Evolutionary conservation across 92 coral and sea anemone species (phyloP).

Genomic region (Palythoa grandis): DNA sequence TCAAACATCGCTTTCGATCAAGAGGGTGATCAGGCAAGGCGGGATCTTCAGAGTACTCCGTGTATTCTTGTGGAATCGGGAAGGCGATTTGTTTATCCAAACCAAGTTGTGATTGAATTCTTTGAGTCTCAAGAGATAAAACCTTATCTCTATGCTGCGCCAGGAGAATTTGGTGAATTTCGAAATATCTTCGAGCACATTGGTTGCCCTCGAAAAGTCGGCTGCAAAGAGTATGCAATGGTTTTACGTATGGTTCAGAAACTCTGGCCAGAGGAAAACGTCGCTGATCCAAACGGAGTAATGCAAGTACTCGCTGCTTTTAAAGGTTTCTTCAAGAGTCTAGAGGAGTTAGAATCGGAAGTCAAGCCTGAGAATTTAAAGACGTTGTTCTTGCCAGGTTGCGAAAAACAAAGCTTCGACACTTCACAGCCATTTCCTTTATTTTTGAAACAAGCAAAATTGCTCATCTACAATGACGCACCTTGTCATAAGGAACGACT

Average conservation of each 20-base stretch:
- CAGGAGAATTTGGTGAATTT: conserved; percentile 54
- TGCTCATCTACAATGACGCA: no score
- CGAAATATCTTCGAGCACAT: conserved; percentile 50
- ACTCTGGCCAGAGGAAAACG: conserved; percentile 28
- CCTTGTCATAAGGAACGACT: no score
- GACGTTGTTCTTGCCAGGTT: no score
- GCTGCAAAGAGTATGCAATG: conserved; percentile 64
- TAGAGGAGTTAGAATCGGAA: no score
- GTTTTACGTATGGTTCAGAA: conserved; percentile 57
- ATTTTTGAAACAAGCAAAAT: no score
- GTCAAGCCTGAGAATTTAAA: no score
- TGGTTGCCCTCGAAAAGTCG: conserved; percentile 61
- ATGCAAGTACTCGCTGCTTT: conserved; percentile 10
- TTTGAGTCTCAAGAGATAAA: conserved; percentile 51
- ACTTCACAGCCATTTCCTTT: no score
- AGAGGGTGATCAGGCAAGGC: no score
- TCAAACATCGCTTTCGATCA: conserved; percentile 48
- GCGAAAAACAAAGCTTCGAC: no score
- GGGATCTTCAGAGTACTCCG: no score
- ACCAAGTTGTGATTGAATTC: conserved; percentile 63
- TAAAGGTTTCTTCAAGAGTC: no score
- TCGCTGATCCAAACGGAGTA: conserved; percentile 55
- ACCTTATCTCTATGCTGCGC: conserved; percentile 71
- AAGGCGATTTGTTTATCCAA: conserved; percentile 53
- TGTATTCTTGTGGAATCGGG: conserved; percentile 59